Evolutionary conservation across 1,140 invertebrate species (phyloP), one percentile per base, ranked within the genome.

Genomic region (Orius insidiosus): DNA sequence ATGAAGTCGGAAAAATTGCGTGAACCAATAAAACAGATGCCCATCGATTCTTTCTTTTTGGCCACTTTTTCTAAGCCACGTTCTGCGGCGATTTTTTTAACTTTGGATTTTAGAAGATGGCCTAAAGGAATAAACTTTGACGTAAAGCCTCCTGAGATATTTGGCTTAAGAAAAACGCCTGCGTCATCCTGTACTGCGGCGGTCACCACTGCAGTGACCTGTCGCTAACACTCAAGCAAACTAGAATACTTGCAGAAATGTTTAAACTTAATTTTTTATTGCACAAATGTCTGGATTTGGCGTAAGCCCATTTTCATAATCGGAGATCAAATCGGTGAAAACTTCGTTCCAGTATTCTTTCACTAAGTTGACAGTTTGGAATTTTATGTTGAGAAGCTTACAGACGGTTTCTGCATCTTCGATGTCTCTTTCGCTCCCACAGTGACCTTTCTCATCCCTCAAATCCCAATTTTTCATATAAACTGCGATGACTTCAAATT

Each of bases 331-430:
- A 37, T 78, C 64, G 52, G 66, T 71, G 61, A 98, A 98, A 1
- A 98, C 90, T 55, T 87, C 72, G 64, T 87, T 89, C 94, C 94
- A 98, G 67, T 97, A 98, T 59, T 96, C 78, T 64, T 94, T 95
- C 0, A 94, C 85, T 70, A 95, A 96, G 65, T 92, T 80, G 1
- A 90, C 80, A 68, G 74, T 65, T 46, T 71, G 58, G 42, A 85
- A 62, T 47, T 74, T 74, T 55, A 98, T 87, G 49, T 76, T 63
- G 33, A 98, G 65, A 60, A 74, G 75, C 49, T 78, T 62, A 60
- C 87, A 92, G 7, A 92, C 73, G 63, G 69, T 75, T 58, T 75
- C 64, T 10, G 93, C 90, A 74, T 96, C 86, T 57, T 81, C 74
- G 49, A 72, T 72, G 63, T 98, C 92, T 58, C 75, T 70, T 56